Evolutionary conservation across 1,140 invertebrate species (phyloP), one percentile per base, ranked within the genome.

Genomic region (Micrasema minimum): DNA sequence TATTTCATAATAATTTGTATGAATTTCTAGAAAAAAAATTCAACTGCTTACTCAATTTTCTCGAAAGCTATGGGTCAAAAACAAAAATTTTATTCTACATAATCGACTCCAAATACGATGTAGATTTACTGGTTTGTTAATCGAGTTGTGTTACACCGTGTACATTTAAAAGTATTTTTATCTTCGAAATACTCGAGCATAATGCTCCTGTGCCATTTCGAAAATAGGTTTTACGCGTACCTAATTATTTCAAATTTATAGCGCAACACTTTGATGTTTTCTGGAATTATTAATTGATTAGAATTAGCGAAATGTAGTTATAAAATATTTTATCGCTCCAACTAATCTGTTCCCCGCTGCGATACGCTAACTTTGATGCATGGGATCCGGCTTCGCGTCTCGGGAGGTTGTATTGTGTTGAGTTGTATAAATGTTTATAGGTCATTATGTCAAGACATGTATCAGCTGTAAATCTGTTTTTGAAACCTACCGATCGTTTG

Each of bases 341-440:
- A 38, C 48, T 12, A 31, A 20, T 59, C 4, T 59, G 0, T 16
- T 59, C 55, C 55, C 55, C 37, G 55, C 37, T 9, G 55, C 11
- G 35, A 20, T 59, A 41, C 55, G 55, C 37, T 22, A 11, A 59
- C 55, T 53, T 53, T 53, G 50, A 38, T 59, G 31, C 16, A n/a
- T 38, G 37, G 55, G 10, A 59, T 59, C 37, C 11, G 48, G 16
- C 14, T 23, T 51, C 20, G 11, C 20, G 20, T 6, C 35, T 59
- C 16, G 10, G 16, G 16, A 22, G 2, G 2, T 22, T 59, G 38
- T 41, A 20, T 14, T n/a, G 35, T 43, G 35, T 41, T 59, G 37
- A 41, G 14, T 59, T 53, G 5, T 2, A 53, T 53, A 22, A 26
- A 41, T 35, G 55, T 20, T 59, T 20, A 41, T 41, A 41, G 55